Percentiles rank a stretch among this genome's conserved stretches.
phyloP scores from a whole-genome alignment of 2,888 invertebrate species.

The Furcula furcula region DNA sequence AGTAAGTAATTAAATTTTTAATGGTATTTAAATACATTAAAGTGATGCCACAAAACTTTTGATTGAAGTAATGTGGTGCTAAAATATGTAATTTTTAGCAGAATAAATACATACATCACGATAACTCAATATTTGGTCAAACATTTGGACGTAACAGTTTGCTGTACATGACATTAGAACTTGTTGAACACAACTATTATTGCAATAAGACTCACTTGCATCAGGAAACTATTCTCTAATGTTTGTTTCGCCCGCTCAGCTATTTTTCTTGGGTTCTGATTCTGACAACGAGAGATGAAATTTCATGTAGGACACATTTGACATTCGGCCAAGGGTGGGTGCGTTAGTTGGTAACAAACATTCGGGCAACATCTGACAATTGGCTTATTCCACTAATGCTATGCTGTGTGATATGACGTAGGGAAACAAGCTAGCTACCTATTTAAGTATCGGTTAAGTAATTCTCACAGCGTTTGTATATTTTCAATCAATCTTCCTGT shows the following conservation, averaged over 20 bases:
- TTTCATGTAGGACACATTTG: constrained; percentile 49
- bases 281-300: constrained; percentile 74
- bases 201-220: constrained; percentile 72
- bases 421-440: not conserved
- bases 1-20: no score
- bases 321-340: constrained; percentile 18
- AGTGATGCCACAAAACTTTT: no score
- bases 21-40: no score
- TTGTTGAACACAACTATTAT: constrained; percentile 29
- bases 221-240: constrained; percentile 78
- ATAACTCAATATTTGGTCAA: constrained; percentile 11
- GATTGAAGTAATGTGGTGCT: no score
- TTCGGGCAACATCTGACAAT: not conserved
- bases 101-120: no score
- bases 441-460: not conserved
- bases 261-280: constrained; percentile 77
- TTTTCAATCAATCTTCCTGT: not conserved
- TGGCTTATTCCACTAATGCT: not conserved
- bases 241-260: constrained; percentile 80
- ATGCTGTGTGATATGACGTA: not conserved
- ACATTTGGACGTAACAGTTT: constrained; percentile 19
- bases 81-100: no score
- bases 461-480: not conserved
- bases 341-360: not conserved
- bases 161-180: constrained; percentile 15